phyloP scores from a whole-genome alignment of 1,140 invertebrate species.

The Cydia strobilella region DNA sequence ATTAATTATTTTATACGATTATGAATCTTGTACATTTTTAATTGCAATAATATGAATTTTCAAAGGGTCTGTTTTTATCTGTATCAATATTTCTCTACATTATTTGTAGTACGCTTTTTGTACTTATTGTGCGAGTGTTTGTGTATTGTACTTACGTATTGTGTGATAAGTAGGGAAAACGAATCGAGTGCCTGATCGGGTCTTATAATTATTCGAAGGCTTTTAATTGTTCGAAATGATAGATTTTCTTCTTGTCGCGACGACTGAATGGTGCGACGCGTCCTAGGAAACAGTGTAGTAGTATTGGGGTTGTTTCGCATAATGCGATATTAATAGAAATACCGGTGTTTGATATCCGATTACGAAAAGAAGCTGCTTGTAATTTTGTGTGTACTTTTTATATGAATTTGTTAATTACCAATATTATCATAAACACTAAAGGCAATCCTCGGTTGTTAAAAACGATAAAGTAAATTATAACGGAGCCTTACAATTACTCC shows the following conservation, averaged over 20 bases:
- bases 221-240: background rate
- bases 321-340: background rate
- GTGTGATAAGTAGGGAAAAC: background rate
- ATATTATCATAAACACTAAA: background rate
- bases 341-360: background rate
- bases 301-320: background rate
- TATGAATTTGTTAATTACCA: background rate
- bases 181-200: background rate
- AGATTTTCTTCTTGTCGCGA: background rate
- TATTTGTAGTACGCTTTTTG: conserved; percentile 31
- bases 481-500: background rate
- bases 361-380: background rate
- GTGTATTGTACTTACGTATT: conserved; percentile 30
- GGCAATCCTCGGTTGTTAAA: background rate
- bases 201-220: background rate
- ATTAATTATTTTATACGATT: background rate
- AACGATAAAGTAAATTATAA: background rate
- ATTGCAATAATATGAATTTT: conserved; percentile 24
- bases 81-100: conserved; percentile 22
- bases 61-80: conserved; percentile 1
- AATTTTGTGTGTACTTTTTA: background rate
- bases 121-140: conserved; percentile 30
- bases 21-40: conserved; percentile 25
- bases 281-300: background rate
- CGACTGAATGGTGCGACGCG: background rate